These are phyloP conservation scores for Polydrusus cervinus DNA, from an alignment of 2,888 invertebrate species.

Conservation along the genomic window DNA sequence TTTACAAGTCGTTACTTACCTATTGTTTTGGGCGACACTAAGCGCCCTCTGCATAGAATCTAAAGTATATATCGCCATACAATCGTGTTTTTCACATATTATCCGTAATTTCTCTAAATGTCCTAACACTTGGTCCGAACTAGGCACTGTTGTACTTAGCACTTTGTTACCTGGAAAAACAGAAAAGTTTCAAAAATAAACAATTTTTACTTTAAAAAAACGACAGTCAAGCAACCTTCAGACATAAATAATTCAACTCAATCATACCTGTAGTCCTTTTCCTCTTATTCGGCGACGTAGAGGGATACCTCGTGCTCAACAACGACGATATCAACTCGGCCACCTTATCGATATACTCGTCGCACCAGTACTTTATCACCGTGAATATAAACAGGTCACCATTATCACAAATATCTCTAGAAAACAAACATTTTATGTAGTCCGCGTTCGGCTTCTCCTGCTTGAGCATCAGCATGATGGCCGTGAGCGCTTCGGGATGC, in stretches of 20 bases:
- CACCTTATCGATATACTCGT: slow-evolving; percentile 91
- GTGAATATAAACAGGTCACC: slow-evolving; percentile 93
- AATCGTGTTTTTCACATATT: slow-evolving; percentile 80
- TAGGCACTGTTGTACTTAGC: slow-evolving; percentile 81
- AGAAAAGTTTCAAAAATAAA: slow-evolving; percentile 34
- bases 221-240: too few relatives aligned
- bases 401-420: slow-evolving; percentile 72
- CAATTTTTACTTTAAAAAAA: not conserved
- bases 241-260: not conserved
- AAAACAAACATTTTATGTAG: slow-evolving; percentile 87
- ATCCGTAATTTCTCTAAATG: slow-evolving; percentile 93
- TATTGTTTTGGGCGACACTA: slow-evolving; percentile 88
- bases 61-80: slow-evolving; percentile 87
- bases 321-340: slow-evolving; percentile 86
- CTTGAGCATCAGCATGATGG: slow-evolving; percentile 91
- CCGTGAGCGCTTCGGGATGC: slow-evolving; percentile 94
- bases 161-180: slow-evolving; percentile 74
- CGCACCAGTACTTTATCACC: slow-evolving; percentile 94
- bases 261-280: slow-evolving; percentile 78
- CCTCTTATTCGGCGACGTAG: slow-evolving; percentile 92
- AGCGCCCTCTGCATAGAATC: slow-evolving; percentile 94
- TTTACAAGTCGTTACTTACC: slow-evolving; percentile 33
- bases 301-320: slow-evolving; percentile 87
- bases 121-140: slow-evolving; percentile 89
- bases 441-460: slow-evolving; percentile 93